Evolutionary conservation across 2,113 vertebrate genomes (phyloP).

Genomic region (Trematomus loennbergii): DNA sequence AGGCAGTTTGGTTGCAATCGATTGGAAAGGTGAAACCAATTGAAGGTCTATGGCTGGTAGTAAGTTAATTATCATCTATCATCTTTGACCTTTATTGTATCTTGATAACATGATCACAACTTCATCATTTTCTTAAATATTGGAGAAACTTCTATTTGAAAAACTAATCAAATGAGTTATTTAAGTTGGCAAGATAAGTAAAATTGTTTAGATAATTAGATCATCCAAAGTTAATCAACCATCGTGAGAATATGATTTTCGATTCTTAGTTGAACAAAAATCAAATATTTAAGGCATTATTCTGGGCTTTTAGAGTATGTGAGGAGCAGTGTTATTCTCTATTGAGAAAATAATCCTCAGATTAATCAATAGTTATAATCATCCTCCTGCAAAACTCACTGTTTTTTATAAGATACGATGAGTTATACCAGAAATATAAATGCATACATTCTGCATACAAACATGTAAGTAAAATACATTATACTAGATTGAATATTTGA

Average conservation of each 20-base stretch:
- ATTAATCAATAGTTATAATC: background rate
- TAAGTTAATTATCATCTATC: background rate
- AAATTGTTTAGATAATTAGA: too few species aligned
- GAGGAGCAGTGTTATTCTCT: background rate
- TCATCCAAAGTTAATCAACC: too few species aligned
- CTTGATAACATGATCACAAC: background rate
- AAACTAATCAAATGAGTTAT: background rate
- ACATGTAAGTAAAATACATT: background rate
- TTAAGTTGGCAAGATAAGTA: too few species aligned
- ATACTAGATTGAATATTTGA: background rate
- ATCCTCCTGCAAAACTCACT: background rate
- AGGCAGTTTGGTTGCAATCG: conserved; percentile 12
- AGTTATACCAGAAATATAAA: background rate
- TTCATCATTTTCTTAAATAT: background rate
- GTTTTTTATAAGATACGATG: background rate
- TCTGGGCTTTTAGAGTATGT: background rate
- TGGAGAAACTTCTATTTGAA: too few species aligned
- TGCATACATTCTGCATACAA: background rate
- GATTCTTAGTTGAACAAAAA: background rate
- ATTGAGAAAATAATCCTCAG: background rate
- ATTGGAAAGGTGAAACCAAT: conserved; percentile 27
- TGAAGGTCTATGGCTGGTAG: background rate
- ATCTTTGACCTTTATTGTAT: conserved; percentile 16
- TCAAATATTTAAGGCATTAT: background rate
- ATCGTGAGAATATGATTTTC: too few species aligned